Evolutionary conservation across 1,140 invertebrate species (phyloP).

Genomic region (Himalopsyche phryganea): DNA sequence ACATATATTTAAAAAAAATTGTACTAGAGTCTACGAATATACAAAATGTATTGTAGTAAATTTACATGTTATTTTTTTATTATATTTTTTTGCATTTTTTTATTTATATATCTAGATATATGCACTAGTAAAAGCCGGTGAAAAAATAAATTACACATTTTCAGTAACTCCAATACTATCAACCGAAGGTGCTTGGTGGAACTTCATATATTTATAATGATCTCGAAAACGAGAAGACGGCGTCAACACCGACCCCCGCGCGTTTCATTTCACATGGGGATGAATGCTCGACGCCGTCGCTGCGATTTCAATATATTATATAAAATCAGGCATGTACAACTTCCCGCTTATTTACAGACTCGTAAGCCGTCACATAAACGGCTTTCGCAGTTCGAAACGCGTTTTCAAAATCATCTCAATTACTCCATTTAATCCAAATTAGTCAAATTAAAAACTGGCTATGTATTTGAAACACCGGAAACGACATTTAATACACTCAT

Average conservation of each 20-base stretch:
- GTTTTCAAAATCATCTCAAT: too few species aligned
- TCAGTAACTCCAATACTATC: neutral
- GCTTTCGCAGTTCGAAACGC: too few species aligned
- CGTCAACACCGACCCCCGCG: too few species aligned
- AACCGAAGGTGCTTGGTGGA: too few species aligned
- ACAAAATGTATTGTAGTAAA: slow-evolving; percentile 19
- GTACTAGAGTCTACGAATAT: slow-evolving; percentile 23
- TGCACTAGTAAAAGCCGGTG: slow-evolving; percentile 34
- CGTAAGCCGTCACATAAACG: too few species aligned
- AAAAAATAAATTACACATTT: slow-evolving; percentile 35
- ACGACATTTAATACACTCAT: too few species aligned
- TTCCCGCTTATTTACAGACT: too few species aligned
- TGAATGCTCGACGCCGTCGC: neutral
- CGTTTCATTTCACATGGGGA: too few species aligned
- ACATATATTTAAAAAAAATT: slow-evolving; percentile 23
- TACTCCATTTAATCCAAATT: too few species aligned
- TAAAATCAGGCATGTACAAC: too few species aligned
- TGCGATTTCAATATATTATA: neutral
- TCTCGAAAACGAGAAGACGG: slow-evolving; percentile 6
- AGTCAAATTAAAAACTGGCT: too few species aligned
- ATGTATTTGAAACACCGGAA: too few species aligned
- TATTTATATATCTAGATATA: slow-evolving; percentile 5
- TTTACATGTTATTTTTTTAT: slow-evolving; percentile 11
- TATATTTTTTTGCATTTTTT: slow-evolving; percentile 5
- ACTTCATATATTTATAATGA: slow-evolving; percentile 8